Evolutionary conservation across 2,797 vertebrate genomes (phyloP).

Genomic region (Eospalax fontanierii): DNA sequence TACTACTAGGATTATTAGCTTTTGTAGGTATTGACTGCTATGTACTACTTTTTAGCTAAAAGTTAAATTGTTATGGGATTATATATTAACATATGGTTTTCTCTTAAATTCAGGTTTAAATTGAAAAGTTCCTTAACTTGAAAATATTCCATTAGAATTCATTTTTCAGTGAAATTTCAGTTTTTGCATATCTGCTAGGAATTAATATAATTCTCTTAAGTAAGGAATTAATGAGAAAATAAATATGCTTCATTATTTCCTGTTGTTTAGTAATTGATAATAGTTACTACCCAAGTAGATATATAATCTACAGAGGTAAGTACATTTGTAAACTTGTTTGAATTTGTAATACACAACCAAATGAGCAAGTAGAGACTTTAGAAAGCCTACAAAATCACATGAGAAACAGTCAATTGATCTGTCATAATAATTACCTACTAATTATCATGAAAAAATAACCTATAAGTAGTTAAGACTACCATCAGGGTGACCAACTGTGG

Average conservation of each 20-base stretch:
- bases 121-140: conserved; percentile 51
- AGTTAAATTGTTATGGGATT: conserved; percentile 22
- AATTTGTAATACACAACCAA: not conserved
- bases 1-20: conserved; percentile 37
- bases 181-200: conserved; percentile 36
- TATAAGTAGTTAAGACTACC: no score
- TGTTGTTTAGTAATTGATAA: conserved; percentile 45
- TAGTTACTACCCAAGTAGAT: not conserved
- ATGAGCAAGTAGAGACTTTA: conserved; percentile 13
- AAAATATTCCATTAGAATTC: conserved; percentile 47
- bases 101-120: conserved; percentile 52
- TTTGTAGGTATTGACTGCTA: not conserved
- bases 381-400: not conserved
- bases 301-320: not conserved
- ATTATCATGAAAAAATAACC: not conserved
- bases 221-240: conserved; percentile 57
- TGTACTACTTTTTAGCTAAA: conserved; percentile 56
- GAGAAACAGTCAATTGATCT: conserved; percentile 45
- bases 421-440: not conserved
- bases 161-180: conserved; percentile 47
- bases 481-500: no score
- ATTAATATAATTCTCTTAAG: not conserved
- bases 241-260: conserved; percentile 59
- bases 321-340: conserved; percentile 52
- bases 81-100: conserved; percentile 56